Conservation (phyloP, 2,797 vertebrate species). For the Xenentodon cancila region DNA sequence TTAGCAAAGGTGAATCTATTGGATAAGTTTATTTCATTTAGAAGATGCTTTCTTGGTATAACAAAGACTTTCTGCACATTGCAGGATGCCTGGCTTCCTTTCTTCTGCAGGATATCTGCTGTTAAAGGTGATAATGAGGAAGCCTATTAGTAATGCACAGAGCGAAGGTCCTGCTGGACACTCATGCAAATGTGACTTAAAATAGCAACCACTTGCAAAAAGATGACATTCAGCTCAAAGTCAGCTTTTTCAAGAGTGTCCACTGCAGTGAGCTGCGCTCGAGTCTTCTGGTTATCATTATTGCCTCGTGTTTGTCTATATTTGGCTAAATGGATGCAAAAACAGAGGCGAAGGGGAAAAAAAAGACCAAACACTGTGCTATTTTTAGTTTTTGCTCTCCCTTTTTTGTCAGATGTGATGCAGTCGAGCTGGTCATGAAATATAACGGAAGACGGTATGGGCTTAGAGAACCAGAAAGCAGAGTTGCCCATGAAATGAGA, state of each 20-base stretch:
- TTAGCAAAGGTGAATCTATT: conserved; percentile 8
- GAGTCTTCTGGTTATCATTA: conserved; percentile 43
- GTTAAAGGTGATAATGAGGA: conserved; percentile 42
- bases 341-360: conserved; percentile 11
- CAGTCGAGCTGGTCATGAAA: conserved; percentile 56
- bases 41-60: conserved; percentile 6
- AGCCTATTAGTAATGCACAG: conserved; percentile 59
- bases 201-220: conserved; percentile 58
- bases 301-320: conserved; percentile 23
- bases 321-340: conserved; percentile 29
- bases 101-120: conserved; percentile 27
- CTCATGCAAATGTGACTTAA: conserved; percentile 70
- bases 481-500: conserved; percentile 41
- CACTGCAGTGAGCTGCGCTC: conserved; percentile 16
- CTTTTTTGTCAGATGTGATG: conserved; percentile 45
- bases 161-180: conserved; percentile 49
- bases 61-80: conserved; percentile 12
- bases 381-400: conserved; percentile 48
- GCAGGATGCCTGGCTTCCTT: conserved; percentile 16
- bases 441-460: conserved; percentile 48
- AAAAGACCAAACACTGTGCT: conserved; percentile 45
- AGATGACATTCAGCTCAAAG: conserved; percentile 55
- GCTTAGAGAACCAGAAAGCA: conserved; percentile 39
- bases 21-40: background rate
- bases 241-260: conserved; percentile 37